phyloP scores from a whole-genome alignment of 2,888 invertebrate species.

The Sphaerophoria taeniata region DNA sequence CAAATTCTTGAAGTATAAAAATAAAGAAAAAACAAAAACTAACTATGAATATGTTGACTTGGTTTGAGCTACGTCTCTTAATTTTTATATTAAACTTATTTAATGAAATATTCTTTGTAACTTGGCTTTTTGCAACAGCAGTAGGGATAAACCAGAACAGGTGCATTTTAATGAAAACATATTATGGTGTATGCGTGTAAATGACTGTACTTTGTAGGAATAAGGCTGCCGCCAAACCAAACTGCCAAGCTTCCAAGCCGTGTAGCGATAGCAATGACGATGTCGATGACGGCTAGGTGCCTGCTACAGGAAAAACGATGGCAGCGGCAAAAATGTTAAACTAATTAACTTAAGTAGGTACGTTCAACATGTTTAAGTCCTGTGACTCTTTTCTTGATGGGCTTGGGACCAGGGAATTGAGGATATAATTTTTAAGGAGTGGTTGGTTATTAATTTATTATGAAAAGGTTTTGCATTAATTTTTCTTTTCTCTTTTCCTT shows the following conservation, averaged over 20 bases:
- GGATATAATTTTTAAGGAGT: not conserved
- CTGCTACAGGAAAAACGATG: constrained; percentile 26
- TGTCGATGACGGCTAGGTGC: constrained; percentile 5
- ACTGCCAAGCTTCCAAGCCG: no score
- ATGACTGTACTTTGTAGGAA: not conserved
- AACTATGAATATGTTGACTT: constrained; percentile 46
- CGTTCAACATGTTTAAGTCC: constrained; percentile 44
- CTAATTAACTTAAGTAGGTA: constrained; percentile 62
- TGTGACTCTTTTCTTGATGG: not conserved
- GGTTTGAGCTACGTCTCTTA: constrained; percentile 50
- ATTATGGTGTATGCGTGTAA: not conserved
- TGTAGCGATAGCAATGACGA: no score
- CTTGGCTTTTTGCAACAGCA: constrained; percentile 11
- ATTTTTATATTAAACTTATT: constrained; percentile 56
- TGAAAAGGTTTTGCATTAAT: not conserved
- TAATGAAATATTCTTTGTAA: constrained; percentile 60
- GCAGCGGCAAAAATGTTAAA: constrained; percentile 42
- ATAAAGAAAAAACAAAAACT: not conserved
- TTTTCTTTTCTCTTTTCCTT: no score
- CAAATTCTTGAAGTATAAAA: constrained; percentile 19
- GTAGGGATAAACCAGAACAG: constrained; percentile 23
- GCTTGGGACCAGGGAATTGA: not conserved
- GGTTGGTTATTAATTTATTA: not conserved
- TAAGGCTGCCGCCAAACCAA: not conserved
- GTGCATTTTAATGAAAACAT: constrained; percentile 32